Evolutionary conservation across 2,888 invertebrate genomes (phyloP).

Genomic region (Dicycla oo): DNA sequence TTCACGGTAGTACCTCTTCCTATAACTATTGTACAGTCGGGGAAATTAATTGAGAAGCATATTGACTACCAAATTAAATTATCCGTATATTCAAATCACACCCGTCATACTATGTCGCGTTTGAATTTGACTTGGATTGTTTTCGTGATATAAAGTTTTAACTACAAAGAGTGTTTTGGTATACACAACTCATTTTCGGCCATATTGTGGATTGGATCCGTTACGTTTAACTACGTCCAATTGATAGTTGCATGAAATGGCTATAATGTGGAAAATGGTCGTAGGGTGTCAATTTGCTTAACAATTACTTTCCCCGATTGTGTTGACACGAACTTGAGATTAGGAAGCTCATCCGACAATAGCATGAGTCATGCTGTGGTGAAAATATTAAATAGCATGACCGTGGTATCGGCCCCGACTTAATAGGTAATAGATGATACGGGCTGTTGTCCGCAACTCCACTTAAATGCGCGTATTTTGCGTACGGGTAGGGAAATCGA

Average conservation of each 20-base stretch:
- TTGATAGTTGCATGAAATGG: not conserved
- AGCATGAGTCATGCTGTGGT: not conserved
- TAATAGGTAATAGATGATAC: no score
- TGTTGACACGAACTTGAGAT: not conserved
- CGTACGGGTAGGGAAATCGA: no score
- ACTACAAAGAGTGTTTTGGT: no score
- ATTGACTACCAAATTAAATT: not conserved
- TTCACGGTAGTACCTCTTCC: conserved; percentile 69
- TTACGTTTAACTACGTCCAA: no score
- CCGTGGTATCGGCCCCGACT: not conserved
- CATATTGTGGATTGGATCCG: no score
- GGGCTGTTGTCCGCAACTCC: no score
- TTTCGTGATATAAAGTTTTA: no score
- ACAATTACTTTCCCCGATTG: not conserved
- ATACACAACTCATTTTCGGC: no score
- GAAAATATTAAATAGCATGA: not conserved
- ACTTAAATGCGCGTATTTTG: no score
- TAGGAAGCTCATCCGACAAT: not conserved
- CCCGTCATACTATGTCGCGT: no score
- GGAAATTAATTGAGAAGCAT: no score
- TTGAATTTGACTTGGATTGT: no score
- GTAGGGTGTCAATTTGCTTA: not conserved
- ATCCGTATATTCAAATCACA: not conserved
- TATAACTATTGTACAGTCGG: not conserved
- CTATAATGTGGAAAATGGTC: not conserved